Percentiles rank a stretch among this genome's conserved stretches.
Conservation (phyloP, 2,113 vertebrate species). For the Carollia perspicillata region DNA sequence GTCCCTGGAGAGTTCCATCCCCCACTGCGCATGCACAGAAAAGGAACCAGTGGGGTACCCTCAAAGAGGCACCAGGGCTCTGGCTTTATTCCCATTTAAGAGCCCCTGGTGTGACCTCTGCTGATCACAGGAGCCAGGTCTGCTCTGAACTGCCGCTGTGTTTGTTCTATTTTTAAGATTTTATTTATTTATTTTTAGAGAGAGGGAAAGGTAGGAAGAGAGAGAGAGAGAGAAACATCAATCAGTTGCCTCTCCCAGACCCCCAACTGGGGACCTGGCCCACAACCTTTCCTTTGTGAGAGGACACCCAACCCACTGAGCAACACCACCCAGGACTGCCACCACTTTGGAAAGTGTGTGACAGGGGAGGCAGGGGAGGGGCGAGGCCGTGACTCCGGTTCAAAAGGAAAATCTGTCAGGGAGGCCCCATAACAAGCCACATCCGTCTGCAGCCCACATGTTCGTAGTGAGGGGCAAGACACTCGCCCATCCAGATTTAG, state of each 20-base stretch:
- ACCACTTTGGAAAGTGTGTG: background rate
- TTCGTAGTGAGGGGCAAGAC: background rate
- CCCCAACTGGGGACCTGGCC: too few relatives aligned
- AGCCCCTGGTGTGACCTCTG: background rate
- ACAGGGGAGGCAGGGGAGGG: background rate
- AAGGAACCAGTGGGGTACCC: background rate
- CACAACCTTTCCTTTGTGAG: too few relatives aligned
- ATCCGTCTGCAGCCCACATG: background rate
- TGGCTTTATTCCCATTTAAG: background rate
- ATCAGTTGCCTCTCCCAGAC: too few relatives aligned
- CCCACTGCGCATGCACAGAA: background rate
- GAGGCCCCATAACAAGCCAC: background rate
- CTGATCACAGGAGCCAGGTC: background rate
- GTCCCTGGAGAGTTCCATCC: background rate
- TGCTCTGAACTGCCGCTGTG: background rate
- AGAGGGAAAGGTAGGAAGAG: too few relatives aligned
- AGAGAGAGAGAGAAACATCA: too few relatives aligned
- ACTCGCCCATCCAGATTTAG: background rate
- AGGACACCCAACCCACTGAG: too few relatives aligned
- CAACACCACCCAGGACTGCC: too few relatives aligned
- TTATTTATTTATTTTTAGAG: too few relatives aligned
- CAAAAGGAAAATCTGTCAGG: background rate
- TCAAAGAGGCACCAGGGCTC: background rate
- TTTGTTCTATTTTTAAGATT: too few relatives aligned
- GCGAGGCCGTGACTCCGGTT: background rate